A percentile compares a stretch with the other conserved stretches of the same genome.
Evolutionary conservation across 2,888 invertebrate genomes (phyloP).

Genomic region (Diaphora mendica): DNA sequence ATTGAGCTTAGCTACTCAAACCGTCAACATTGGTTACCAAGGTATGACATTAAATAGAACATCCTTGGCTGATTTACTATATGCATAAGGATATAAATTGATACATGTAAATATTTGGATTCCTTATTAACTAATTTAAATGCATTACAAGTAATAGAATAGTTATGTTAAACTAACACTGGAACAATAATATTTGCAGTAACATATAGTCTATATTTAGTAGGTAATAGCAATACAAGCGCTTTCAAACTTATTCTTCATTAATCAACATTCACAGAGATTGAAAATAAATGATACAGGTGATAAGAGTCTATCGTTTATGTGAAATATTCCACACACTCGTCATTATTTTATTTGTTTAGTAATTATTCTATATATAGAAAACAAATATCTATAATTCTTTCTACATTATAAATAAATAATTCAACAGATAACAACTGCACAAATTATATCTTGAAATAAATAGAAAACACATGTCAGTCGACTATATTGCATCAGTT

Average conservation of each 20-base stretch:
- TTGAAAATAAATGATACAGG: not conserved
- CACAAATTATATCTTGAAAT: not conserved
- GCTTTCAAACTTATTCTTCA: not conserved
- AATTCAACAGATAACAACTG: not conserved
- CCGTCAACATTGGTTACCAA: not conserved
- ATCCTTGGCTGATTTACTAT: not conserved
- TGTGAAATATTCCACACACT: not conserved
- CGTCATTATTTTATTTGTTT: not conserved
- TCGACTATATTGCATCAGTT: not conserved
- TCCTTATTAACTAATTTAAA: not conserved
- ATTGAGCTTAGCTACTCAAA: not conserved
- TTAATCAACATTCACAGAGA: not conserved
- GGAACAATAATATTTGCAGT: not conserved
- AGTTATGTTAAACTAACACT: not conserved
- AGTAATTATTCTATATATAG: not conserved
- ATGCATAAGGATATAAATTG: not conserved
- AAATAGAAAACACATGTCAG: not conserved
- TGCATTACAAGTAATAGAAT: not conserved
- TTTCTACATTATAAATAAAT: not conserved
- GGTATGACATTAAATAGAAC: not conserved
- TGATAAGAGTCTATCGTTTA: not conserved
- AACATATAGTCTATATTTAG: not conserved
- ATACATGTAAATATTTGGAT: not conserved
- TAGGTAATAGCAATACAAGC: not conserved
- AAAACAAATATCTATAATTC: too few species aligned